Conservation (phyloP, 2,113 vertebrate genomes). For the Microcebus murinus region DNA sequence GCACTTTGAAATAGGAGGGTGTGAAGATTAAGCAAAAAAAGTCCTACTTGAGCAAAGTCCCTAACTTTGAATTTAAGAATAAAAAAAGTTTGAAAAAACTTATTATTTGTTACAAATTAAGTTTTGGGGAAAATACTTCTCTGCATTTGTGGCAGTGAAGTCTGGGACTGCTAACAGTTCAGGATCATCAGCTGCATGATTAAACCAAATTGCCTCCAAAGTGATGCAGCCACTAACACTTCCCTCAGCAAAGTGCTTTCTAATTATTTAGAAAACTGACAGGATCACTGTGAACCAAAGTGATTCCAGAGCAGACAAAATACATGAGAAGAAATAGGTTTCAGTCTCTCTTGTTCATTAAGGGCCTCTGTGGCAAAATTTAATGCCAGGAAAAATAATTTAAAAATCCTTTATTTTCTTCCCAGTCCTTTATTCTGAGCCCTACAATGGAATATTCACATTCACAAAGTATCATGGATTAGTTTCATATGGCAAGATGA, state of each 20-base stretch:
- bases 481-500: not conserved
- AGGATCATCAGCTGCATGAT: conserved; percentile 28
- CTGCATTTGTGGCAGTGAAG: not conserved
- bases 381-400: not conserved
- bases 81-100: conserved; percentile 17
- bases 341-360: not conserved
- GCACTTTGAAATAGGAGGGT: conserved; percentile 69
- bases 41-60: conserved; percentile 52
- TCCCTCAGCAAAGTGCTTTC: conserved; percentile 13
- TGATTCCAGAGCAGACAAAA: not conserved
- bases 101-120: conserved; percentile 23
- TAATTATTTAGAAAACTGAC: conserved; percentile 63
- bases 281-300: not conserved
- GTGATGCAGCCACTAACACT: not conserved
- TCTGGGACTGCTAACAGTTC: not conserved
- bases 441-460: not conserved
- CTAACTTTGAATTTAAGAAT: conserved; percentile 54
- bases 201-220: conserved; percentile 55
- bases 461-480: not conserved
- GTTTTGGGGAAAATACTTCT: not conserved
- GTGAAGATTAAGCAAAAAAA: conserved; percentile 73
- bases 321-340: not conserved
- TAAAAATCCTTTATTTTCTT: not conserved
- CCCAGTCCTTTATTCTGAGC: not conserved
- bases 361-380: not conserved